phyloP scores from a whole-genome alignment of 2,888 invertebrate species.

The Drymonia ruficornis region DNA sequence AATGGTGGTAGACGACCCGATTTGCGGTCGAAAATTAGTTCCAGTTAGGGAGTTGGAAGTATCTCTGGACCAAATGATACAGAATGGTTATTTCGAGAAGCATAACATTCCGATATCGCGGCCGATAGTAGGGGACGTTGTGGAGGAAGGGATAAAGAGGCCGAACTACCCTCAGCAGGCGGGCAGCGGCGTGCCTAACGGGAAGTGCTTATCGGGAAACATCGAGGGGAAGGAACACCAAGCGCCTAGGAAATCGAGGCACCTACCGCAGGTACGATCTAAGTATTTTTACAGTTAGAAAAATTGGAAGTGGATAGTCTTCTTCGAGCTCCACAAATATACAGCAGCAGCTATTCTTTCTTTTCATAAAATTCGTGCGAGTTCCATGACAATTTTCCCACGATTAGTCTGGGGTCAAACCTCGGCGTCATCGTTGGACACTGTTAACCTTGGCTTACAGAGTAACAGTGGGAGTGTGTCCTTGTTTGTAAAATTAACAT shows the following conservation, averaged over 20 bases:
- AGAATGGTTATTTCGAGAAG: slow-evolving; percentile 80
- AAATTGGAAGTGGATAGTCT: neutral
- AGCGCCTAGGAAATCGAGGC: slow-evolving; percentile 59
- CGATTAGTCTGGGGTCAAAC: too few species aligned
- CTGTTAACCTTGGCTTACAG: too few species aligned
- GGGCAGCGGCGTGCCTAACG: slow-evolving; percentile 57
- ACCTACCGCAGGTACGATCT: slow-evolving; percentile 73
- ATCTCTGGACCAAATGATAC: slow-evolving; percentile 80
- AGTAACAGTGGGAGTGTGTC: too few species aligned
- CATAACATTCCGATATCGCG: slow-evolving; percentile 74
- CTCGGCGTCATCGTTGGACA: too few species aligned
- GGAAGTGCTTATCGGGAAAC: slow-evolving; percentile 65
- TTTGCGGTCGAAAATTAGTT: slow-evolving; percentile 72
- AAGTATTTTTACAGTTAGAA: slow-evolving; percentile 11
- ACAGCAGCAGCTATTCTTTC: too few species aligned
- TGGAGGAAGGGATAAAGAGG: slow-evolving; percentile 55
- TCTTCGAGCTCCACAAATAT: too few species aligned
- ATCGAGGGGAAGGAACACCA: slow-evolving; percentile 50
- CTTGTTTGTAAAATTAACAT: too few species aligned
- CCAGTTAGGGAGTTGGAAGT: slow-evolving; percentile 79
- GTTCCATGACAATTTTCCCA: too few species aligned
- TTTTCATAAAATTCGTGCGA: too few species aligned
- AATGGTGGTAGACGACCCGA: slow-evolving; percentile 76
- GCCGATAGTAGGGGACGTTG: slow-evolving; percentile 48
- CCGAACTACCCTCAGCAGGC: slow-evolving; percentile 18